Percentiles rank a stretch among this genome's conserved stretches.
These are phyloP conservation scores for Himalopsyche tibetana DNA, from an alignment of 2,888 invertebrate genomes.

Conservation along the genomic window DNA sequence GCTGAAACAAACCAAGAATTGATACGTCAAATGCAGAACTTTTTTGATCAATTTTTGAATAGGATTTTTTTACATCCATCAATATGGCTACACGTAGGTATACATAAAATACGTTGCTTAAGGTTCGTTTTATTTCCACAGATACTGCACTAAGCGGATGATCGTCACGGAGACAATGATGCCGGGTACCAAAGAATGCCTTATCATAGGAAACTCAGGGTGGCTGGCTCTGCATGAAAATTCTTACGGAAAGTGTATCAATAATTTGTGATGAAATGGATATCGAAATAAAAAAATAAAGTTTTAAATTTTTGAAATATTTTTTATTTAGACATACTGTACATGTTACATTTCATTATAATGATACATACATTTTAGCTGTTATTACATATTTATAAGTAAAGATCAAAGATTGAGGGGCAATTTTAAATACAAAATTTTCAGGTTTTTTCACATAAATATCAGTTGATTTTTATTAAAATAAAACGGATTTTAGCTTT, in stretches of 20 bases:
- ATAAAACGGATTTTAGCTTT: neutral
- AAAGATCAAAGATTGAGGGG: conserved; percentile 47
- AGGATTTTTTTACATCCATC: no score
- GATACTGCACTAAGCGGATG: no score
- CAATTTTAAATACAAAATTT: neutral
- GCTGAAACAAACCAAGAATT: no score
- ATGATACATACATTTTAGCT: conserved; percentile 65
- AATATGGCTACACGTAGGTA: no score
- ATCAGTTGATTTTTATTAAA: conserved; percentile 1
- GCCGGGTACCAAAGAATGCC: no score
- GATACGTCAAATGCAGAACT: no score
- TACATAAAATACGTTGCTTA: no score
- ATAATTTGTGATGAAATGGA: neutral
- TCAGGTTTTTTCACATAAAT: neutral
- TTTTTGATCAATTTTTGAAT: no score
- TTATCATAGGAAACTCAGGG: neutral
- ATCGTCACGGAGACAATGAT: no score
- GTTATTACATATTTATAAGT: conserved; percentile 62
- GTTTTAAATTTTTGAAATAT: conserved; percentile 56
- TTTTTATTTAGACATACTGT: conserved; percentile 66
- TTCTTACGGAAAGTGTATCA: neutral
- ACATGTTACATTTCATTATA: conserved; percentile 64
- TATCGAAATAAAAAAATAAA: conserved; percentile 44
- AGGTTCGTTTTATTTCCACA: no score
- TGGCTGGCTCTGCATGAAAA: neutral